phyloP scores from a whole-genome alignment of 1,140 invertebrate species.

The Drosophila serrata region DNA sequence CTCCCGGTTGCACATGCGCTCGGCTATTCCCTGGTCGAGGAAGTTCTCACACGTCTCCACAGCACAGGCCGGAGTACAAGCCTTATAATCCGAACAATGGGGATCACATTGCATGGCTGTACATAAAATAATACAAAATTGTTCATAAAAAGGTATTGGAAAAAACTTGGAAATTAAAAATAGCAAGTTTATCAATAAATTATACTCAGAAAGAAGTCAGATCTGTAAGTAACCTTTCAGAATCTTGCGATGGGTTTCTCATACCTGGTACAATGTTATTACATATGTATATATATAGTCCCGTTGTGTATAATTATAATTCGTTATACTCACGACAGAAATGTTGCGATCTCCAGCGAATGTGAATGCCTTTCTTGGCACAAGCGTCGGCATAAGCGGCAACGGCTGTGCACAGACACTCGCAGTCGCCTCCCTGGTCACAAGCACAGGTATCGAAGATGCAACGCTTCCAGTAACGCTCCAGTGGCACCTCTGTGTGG shows the following conservation, averaged over 20 bases:
- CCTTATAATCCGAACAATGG: conserved; percentile 91
- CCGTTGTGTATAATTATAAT: not conserved
- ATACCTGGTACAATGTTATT: not conserved
- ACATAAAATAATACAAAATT: not conserved
- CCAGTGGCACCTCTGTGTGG: conserved; percentile 91
- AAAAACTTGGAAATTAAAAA: not conserved
- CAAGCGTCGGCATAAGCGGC: conserved; percentile 95
- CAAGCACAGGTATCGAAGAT: conserved; percentile 94
- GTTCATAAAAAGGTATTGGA: not conserved
- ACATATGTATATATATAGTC: not conserved
- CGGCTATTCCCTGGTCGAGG: conserved; percentile 87
- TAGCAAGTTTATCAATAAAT: not conserved
- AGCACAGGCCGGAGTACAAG: conserved; percentile 93
- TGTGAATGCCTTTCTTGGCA: conserved; percentile 89
- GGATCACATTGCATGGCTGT: conserved; percentile 95
- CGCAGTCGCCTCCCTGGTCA: conserved; percentile 95
- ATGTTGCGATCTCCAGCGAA: conserved; percentile 93
- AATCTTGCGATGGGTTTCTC: not conserved
- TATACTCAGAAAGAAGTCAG: not conserved
- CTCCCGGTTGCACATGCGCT: conserved; percentile 89
- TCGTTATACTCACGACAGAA: conserved; percentile 90
- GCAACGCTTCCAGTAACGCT: conserved; percentile 90
- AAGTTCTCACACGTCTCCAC: conserved; percentile 93
- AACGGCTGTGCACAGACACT: conserved; percentile 95
- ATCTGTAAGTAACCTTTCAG: too few species aligned